Conservation (phyloP, 2,797 vertebrate genomes). For the Chaetophractus vellerosus region DNA sequence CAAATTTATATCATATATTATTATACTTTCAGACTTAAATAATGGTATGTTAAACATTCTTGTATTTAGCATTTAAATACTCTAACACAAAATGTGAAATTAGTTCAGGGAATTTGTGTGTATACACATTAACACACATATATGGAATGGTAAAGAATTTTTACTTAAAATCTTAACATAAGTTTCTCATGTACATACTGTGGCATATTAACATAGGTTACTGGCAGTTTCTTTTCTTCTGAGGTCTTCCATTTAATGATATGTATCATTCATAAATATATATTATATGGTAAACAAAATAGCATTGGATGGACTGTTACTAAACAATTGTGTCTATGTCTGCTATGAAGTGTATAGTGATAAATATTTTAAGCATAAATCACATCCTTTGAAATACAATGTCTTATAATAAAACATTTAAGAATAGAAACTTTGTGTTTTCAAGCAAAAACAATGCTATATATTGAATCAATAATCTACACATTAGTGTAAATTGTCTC, state of each 20-base stretch:
- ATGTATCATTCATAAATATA: neutral
- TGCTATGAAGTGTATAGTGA: neutral
- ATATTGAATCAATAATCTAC: conserved; percentile 4
- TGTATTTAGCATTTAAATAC: neutral
- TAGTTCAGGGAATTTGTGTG: neutral
- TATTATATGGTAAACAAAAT: neutral
- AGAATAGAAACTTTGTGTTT: neutral
- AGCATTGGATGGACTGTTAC: neutral
- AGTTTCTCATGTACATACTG: neutral
- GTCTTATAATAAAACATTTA: neutral
- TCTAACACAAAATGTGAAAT: neutral
- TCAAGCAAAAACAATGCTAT: neutral
- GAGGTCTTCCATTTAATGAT: neutral
- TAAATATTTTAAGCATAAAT: neutral
- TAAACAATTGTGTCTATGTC: neutral
- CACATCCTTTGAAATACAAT: neutral
- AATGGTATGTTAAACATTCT: neutral
- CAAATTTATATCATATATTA: neutral
- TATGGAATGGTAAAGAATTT: neutral
- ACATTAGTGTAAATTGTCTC: neutral
- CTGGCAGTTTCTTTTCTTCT: neutral
- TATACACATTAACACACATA: no score
- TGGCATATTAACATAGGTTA: neutral
- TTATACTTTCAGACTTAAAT: neutral
- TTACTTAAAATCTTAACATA: neutral